These are phyloP conservation scores for Cyphomyrmex costatus DNA, from an alignment of 1,140 invertebrate genomes.

Conservation along the genomic window DNA sequence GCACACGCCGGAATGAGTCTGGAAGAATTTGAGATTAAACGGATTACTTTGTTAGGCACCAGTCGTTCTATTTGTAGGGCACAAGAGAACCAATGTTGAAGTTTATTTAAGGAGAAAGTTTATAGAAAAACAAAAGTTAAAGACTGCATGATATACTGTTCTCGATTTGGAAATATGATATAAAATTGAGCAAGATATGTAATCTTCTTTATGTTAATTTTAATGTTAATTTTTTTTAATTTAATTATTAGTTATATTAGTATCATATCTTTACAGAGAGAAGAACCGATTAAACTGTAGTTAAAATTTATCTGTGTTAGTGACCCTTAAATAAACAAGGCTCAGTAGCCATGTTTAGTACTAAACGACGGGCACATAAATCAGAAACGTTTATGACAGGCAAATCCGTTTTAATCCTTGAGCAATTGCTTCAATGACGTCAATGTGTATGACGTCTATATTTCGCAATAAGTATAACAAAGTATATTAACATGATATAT, in stretches of 20 bases:
- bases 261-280: neutral
- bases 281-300: neutral
- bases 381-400: conserved; percentile 33
- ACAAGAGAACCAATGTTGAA: neutral
- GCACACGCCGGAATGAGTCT: neutral
- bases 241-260: neutral
- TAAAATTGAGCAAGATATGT: neutral
- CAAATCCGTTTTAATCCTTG: conserved; percentile 36
- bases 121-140: conserved; percentile 4
- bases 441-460: conserved; percentile 24
- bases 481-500: conserved; percentile 28
- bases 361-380: conserved; percentile 27
- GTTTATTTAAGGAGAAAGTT: conserved; percentile 13
- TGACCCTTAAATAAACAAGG: conserved; percentile 32
- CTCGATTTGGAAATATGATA: neutral
- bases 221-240: neutral
- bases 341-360: conserved; percentile 13
- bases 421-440: conserved; percentile 44
- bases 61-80: conserved; percentile 5
- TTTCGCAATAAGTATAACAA: conserved; percentile 20
- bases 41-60: conserved; percentile 33
- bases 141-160: neutral
- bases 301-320: conserved; percentile 31
- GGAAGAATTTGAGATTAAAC: conserved; percentile 44
- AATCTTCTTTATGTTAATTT: neutral